These are phyloP conservation scores for Phymanthus crucifer DNA, from an alignment of 92 coral and sea anemone genomes.

Conservation along the genomic window DNA sequence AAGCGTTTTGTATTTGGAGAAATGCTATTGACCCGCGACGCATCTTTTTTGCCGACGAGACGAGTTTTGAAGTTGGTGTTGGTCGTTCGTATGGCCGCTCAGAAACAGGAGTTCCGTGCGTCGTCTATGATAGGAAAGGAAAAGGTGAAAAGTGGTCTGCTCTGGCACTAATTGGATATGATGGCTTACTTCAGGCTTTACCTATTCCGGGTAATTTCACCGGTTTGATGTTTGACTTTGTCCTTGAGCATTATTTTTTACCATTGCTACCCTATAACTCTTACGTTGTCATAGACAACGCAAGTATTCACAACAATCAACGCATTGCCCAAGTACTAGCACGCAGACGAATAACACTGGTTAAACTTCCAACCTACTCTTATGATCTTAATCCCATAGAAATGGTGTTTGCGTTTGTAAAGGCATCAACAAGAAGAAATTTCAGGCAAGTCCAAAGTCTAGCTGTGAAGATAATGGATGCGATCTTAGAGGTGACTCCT, in stretches of 20 bases:
- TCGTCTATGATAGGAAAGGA: slow-evolving; percentile 7
- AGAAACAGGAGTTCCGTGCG: slow-evolving; percentile 13
- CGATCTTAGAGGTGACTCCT: not conserved
- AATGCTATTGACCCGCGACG: not conserved
- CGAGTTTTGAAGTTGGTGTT: not conserved
- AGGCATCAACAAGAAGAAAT: not conserved
- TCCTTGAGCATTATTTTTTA: slow-evolving; percentile 6
- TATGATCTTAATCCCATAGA: not conserved
- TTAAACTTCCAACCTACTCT: not conserved
- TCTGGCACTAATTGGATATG: not conserved
- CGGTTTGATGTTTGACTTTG: not conserved
- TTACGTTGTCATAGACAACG: not conserved
- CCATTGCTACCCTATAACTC: slow-evolving; percentile 9
- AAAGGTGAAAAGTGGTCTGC: not conserved
- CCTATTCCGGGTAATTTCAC: slow-evolving; percentile 14
- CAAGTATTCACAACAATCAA: not conserved
- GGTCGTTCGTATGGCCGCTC: not conserved
- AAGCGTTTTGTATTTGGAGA: not conserved
- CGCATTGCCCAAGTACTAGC: not conserved
- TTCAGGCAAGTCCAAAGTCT: not conserved
- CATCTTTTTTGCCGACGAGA: slow-evolving; percentile 20
- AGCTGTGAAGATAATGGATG: not conserved
- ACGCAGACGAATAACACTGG: slow-evolving; percentile 7
- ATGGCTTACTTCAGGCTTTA: not conserved
- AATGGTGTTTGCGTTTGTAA: not conserved